phyloP scores from a whole-genome alignment of 2,113 vertebrate genomes.

The Pelobates fuscus region DNA sequence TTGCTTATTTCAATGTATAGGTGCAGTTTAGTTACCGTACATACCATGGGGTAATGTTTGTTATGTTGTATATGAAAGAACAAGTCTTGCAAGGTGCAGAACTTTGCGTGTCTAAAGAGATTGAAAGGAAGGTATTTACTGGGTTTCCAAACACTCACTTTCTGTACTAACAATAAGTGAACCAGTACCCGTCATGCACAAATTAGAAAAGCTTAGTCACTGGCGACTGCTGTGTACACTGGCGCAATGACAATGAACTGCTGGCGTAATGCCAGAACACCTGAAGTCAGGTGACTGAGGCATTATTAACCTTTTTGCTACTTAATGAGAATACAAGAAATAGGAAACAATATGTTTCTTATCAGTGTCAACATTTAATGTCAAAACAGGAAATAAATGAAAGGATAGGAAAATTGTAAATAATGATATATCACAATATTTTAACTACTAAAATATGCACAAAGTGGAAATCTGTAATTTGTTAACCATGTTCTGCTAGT shows the following conservation, averaged over 20 bases:
- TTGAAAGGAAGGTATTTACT: background rate
- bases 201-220: slow-evolving; percentile 33
- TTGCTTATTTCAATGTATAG: too few species aligned
- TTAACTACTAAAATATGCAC: too few species aligned
- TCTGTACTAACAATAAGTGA: background rate
- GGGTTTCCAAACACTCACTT: background rate
- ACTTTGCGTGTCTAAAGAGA: background rate
- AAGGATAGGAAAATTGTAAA: too few species aligned
- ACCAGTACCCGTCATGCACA: background rate
- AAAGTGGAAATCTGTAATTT: too few species aligned
- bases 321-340: background rate
- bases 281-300: slow-evolving; percentile 8
- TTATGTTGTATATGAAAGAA: background rate
- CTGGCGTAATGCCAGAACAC: background rate
- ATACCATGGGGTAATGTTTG: background rate
- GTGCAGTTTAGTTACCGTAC: too few species aligned
- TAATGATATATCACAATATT: too few species aligned
- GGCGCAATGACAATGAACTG: slow-evolving; percentile 13
- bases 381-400: too few species aligned
- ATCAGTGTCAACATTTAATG: too few species aligned
- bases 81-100: background rate
- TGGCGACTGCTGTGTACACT: slow-evolving; percentile 16
- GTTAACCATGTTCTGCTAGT: too few species aligned
- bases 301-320: background rate
- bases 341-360: too few species aligned